Evolutionary conservation across 1,140 invertebrate species (phyloP), one percentile per base, ranked within the genome.

Genomic region (Philopotamus ludificatus): DNA sequence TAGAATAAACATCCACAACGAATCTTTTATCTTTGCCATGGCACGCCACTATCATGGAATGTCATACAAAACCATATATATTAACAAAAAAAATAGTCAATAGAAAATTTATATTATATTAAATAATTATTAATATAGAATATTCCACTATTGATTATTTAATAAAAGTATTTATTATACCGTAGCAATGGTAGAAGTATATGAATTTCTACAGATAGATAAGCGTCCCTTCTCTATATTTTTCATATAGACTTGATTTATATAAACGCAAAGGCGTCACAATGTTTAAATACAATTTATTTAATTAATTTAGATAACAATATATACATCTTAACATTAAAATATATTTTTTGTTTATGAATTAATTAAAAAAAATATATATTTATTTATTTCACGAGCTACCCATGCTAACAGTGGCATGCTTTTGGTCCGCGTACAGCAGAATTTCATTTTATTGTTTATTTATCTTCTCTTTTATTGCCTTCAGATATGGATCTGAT

Each of bases 381-480:
- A 45, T n/a, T 45, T 15, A 45, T n/a, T 4, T 9, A 45, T 8
- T 9, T 45, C 4, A 45, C 15, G 28, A 34, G 28, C 12, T 12
- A 12, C 28, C 28, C 28, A 4, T 21, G 28, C 18, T 16, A 47
- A 44, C 44, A 23, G n/a, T 16, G 9, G 25, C 8, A 42, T 16
- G 25, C 25, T 34, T 23, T 15, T 39, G 42, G 42, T 9, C 20
- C 22, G 22, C 18, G 50, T 58, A 58, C 44, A 60, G 21, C 39
- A 42, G 63, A 65, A 65, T 65, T 65, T 65, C 63, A 59, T 65
- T 65, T 65, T 65, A 65, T 65, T 65, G 63, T 65, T 65, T 65
- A 65, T 65, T 65, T 65, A 65, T 65, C 63, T 65, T 49, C 55
- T 20, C 55, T 50, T 65, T 65, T 65, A 65, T 65, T 59, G 54